Conservation (phyloP, 2,888 invertebrate species). For the Escarpia spicata region DNA sequence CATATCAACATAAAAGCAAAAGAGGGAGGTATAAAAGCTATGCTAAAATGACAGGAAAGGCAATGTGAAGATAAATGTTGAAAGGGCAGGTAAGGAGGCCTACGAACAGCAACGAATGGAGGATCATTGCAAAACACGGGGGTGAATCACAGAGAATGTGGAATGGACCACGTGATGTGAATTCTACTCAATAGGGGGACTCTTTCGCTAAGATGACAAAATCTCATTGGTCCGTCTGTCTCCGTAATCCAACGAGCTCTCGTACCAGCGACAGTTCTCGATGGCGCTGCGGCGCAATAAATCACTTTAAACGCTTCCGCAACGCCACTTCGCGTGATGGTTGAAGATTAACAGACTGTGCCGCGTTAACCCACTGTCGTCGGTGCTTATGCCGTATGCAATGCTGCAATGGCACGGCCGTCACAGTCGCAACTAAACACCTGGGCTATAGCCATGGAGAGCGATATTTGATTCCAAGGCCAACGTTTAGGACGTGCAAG, state of each 20-base stretch:
- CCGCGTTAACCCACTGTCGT: not conserved
- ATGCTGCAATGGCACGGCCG: not conserved
- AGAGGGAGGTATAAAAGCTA: too few species aligned
- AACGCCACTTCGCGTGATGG: not conserved
- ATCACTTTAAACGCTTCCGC: conserved; percentile 16
- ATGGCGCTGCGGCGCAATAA: not conserved
- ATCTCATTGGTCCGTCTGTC: not conserved
- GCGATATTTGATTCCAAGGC: not conserved
- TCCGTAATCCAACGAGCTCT: not conserved
- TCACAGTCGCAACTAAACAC: not conserved
- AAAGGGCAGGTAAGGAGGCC: too few species aligned
- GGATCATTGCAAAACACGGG: too few species aligned
- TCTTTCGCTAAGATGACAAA: not conserved
- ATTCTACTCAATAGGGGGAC: too few species aligned
- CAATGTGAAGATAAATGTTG: too few species aligned
- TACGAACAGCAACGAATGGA: too few species aligned
- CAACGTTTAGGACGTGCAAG: not conserved
- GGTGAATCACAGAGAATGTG: too few species aligned
- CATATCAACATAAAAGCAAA: too few species aligned
- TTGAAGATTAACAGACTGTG: not conserved
- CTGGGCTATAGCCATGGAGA: not conserved
- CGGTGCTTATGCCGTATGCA: not conserved
- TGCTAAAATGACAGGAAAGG: too few species aligned
- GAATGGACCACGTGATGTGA: too few species aligned
- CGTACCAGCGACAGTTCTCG: not conserved